Conservation (phyloP, 2,888 invertebrate genomes). For the Limnephilus auricula region DNA sequence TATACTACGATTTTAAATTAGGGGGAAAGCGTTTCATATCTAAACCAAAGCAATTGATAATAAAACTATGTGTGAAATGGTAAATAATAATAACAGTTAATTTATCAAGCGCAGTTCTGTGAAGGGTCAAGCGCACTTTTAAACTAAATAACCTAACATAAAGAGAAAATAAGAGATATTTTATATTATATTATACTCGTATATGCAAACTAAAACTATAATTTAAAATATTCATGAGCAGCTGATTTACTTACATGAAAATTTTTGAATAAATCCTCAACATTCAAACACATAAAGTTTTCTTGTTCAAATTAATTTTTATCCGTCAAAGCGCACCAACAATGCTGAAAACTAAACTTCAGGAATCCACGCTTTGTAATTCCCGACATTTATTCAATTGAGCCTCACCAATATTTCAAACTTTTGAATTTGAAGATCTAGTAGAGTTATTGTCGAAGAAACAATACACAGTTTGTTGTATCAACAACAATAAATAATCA, state of each 20-base stretch:
- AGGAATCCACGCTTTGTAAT: not conserved
- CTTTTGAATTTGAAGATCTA: not conserved
- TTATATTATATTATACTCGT: too few relatives aligned
- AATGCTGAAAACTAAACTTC: not conserved
- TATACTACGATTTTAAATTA: too few relatives aligned
- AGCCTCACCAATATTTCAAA: not conserved
- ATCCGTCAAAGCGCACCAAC: not conserved
- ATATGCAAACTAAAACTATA: too few relatives aligned
- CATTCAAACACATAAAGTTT: not conserved
- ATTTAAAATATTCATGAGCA: too few relatives aligned
- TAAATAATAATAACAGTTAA: too few relatives aligned
- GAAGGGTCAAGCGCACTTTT: too few relatives aligned
- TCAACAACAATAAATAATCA: not conserved
- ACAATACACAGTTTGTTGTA: not conserved
- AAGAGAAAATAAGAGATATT: too few relatives aligned
- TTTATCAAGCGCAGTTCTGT: too few relatives aligned
- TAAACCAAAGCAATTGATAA: too few relatives aligned
- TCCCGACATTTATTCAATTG: not conserved
- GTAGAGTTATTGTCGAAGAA: not conserved
- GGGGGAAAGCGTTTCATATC: too few relatives aligned
- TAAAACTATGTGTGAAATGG: too few relatives aligned
- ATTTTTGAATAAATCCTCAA: not conserved
- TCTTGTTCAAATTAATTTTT: not conserved
- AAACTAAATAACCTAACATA: too few relatives aligned
- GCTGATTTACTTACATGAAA: not conserved